phyloP scores from a whole-genome alignment of 92 coral and sea anemone species.

The Phenganax marumi region DNA sequence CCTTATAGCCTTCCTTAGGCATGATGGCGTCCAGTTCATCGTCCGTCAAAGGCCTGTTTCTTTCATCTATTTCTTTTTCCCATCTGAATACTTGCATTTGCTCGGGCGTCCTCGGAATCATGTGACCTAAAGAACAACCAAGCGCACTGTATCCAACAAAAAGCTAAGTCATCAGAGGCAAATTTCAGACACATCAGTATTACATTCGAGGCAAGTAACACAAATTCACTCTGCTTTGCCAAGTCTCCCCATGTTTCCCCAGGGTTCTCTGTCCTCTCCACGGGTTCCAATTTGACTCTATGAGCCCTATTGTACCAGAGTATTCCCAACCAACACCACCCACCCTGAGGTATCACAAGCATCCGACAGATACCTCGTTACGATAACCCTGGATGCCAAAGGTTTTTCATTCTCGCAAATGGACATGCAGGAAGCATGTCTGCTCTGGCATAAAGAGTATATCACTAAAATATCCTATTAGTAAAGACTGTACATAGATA shows the following conservation, averaged over 20 bases:
- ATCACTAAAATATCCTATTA: neutral
- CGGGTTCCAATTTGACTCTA: too few species aligned
- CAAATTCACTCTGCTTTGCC: too few species aligned
- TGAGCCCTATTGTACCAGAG: too few species aligned
- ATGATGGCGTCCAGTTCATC: constrained; percentile 89
- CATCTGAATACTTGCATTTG: constrained; percentile 99
- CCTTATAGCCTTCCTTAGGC: constrained; percentile 99
- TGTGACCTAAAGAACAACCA: constrained; percentile 61
- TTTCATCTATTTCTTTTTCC: constrained; percentile 98
- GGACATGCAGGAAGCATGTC: too few species aligned
- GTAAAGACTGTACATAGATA: neutral
- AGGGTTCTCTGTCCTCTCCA: too few species aligned
- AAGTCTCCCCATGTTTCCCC: too few species aligned
- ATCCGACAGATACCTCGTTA: too few species aligned
- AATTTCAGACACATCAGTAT: neutral
- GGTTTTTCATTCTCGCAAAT: too few species aligned
- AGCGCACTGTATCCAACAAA: neutral
- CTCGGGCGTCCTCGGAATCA: constrained; percentile 96
- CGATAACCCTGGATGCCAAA: too few species aligned
- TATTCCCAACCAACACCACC: too few species aligned
- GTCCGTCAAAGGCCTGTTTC: constrained; percentile 90
- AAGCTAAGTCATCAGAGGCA: neutral
- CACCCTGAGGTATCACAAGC: too few species aligned
- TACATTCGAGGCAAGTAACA: too few species aligned
- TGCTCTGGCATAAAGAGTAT: neutral